Percentiles rank a stretch among this genome's conserved stretches.
These are phyloP conservation scores for Craterocephalus amniculus DNA, from an alignment of 2,797 vertebrate species.

Conservation along the genomic window DNA sequence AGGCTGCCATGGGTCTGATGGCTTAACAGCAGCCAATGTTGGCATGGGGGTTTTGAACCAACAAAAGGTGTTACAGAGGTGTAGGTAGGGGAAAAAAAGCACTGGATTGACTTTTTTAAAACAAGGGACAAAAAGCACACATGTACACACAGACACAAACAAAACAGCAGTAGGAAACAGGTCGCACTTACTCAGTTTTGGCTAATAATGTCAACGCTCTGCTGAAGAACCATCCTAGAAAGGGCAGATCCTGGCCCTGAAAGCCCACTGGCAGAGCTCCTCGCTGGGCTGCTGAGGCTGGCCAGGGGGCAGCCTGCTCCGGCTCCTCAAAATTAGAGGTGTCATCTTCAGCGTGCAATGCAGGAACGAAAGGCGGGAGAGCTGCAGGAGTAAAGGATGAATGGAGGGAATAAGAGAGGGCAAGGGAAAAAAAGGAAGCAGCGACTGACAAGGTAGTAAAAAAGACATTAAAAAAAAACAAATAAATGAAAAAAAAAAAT, in stretches of 20 bases:
- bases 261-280: slow-evolving; percentile 91
- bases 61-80: slow-evolving; percentile 57
- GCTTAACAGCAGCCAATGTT: slow-evolving; percentile 52
- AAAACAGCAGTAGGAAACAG: slow-evolving; percentile 51
- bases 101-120: slow-evolving; percentile 15
- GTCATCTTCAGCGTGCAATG: slow-evolving; percentile 97
- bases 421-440: slow-evolving; percentile 55
- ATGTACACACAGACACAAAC: no score
- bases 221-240: slow-evolving; percentile 98
- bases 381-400: slow-evolving; percentile 82
- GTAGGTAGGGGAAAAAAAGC: slow-evolving; percentile 39
- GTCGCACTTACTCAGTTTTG: slow-evolving; percentile 94
- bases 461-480: slow-evolving; percentile 25
- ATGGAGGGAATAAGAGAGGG: slow-evolving; percentile 78
- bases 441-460: slow-evolving; percentile 35
- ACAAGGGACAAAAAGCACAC: not conserved
- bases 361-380: slow-evolving; percentile 98
- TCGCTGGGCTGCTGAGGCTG: slow-evolving; percentile 88
- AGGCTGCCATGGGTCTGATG: slow-evolving; percentile 44
- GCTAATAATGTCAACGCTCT: slow-evolving; percentile 90
- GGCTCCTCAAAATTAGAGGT: slow-evolving; percentile 99
- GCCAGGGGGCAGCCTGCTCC: slow-evolving; percentile 90
- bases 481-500: slow-evolving; percentile 21
- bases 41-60: slow-evolving; percentile 42
- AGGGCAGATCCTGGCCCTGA: slow-evolving; percentile 94